These are phyloP conservation scores for Taphrorychus bicolor DNA, from an alignment of 2,888 invertebrate genomes.

Conservation along the genomic window DNA sequence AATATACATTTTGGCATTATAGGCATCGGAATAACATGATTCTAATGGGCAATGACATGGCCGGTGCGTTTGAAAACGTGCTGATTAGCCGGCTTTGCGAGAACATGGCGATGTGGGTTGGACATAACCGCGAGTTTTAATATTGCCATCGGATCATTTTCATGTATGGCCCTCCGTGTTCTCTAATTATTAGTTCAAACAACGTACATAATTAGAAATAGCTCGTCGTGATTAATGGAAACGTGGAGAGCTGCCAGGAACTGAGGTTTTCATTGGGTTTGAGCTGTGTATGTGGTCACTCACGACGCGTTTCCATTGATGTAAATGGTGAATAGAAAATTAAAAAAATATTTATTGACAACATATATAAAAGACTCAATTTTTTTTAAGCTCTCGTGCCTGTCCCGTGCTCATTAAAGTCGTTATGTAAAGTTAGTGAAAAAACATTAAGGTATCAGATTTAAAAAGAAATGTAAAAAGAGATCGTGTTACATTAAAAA, in stretches of 20 bases:
- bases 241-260: not conserved
- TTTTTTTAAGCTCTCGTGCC: no score
- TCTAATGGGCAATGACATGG: conserved; percentile 60
- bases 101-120: conserved; percentile 52
- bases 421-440: no score
- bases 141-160: conserved; percentile 50
- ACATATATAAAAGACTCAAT: no score
- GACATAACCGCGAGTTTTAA: conserved; percentile 50
- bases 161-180: conserved; percentile 51
- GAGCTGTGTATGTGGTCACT: not conserved
- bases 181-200: conserved; percentile 55
- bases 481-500: no score
- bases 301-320: not conserved
- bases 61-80: conserved; percentile 58
- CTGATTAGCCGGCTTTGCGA: conserved; percentile 56
- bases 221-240: conserved; percentile 37
- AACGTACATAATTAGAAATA: conserved; percentile 49
- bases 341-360: no score
- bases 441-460: no score
- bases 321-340: no score
- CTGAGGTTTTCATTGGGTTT: not conserved
- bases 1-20: conserved; percentile 55
- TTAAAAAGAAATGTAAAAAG: no score
- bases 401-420: no score
- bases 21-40: conserved; percentile 55